A percentile compares a stretch with the other conserved stretches of the same genome.
phyloP scores from a whole-genome alignment of 92 coral and sea anemone genomes.

The Virgularia gustaviana region DNA sequence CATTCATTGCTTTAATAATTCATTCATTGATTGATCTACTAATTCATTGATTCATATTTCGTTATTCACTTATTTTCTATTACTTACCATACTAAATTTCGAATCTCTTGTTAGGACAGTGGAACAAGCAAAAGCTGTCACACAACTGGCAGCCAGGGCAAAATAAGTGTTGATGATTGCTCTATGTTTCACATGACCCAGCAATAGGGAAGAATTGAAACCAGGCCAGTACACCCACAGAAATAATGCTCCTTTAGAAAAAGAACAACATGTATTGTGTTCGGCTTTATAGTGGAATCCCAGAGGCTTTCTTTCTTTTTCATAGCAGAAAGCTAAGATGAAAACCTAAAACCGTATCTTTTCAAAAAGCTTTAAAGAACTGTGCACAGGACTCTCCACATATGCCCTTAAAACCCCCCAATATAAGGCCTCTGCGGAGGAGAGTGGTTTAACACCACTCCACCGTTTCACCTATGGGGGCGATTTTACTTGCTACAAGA shows the following conservation, averaged over 20 bases:
- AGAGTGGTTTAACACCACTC: background rate
- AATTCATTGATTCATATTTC: background rate
- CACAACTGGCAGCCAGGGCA: constrained; percentile 82
- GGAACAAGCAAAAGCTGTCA: constrained; percentile 82
- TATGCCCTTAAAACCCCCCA: background rate
- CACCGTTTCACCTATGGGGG: background rate
- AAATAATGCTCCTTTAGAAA: constrained; percentile 65
- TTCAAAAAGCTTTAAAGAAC: no score
- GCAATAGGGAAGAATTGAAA: constrained; percentile 72
- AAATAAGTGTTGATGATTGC: constrained; percentile 86
- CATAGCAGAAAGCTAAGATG: no score
- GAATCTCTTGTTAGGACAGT: constrained; percentile 74
- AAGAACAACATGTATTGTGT: no score
- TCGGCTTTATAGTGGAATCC: no score
- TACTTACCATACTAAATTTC: constrained; percentile 80
- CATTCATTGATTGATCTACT: background rate
- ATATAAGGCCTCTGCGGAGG: background rate
- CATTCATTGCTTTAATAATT: background rate
- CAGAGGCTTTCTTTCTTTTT: no score
- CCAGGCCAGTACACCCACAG: constrained; percentile 98
- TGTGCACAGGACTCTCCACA: no score
- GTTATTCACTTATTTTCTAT: background rate
- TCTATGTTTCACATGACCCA: constrained; percentile 70
- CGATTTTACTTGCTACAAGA: background rate
- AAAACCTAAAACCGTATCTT: no score